Percentiles rank a stretch among this genome's conserved stretches.
Conservation (phyloP, 2,113 vertebrate species). For the Genyomyrus donnyi region DNA sequence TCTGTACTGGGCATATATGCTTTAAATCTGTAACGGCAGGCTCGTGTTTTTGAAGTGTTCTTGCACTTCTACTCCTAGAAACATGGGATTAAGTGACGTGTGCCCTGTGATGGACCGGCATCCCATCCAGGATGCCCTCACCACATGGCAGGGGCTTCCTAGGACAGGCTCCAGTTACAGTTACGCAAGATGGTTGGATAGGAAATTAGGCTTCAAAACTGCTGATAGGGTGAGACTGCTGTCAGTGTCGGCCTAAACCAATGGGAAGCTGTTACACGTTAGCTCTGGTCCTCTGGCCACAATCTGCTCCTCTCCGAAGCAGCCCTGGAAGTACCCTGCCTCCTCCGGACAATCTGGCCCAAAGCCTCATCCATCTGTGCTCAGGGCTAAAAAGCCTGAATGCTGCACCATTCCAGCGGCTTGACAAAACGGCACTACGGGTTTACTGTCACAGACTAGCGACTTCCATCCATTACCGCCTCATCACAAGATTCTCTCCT, state of each 20-base stretch:
- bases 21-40: too few relatives aligned
- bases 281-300: background rate
- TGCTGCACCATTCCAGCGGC: background rate
- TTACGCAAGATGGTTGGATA: background rate
- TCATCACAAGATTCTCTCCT: background rate
- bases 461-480: background rate
- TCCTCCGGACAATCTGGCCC: background rate
- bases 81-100: background rate
- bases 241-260: background rate
- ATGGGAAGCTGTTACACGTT: background rate
- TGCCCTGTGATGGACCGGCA: background rate
- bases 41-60: background rate
- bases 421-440: background rate
- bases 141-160: background rate
- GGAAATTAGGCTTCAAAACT: background rate
- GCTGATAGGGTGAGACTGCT: background rate
- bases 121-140: background rate
- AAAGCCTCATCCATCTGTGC: slow-evolving; percentile 10
- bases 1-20: too few relatives aligned
- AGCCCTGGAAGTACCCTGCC: background rate
- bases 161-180: background rate
- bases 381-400: background rate
- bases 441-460: background rate
- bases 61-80: background rate
- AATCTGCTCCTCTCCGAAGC: background rate